Evolutionary conservation across 2,797 vertebrate species (phyloP), one percentile per base, ranked within the genome.

Genomic region (Micromesistius poutassou): DNA sequence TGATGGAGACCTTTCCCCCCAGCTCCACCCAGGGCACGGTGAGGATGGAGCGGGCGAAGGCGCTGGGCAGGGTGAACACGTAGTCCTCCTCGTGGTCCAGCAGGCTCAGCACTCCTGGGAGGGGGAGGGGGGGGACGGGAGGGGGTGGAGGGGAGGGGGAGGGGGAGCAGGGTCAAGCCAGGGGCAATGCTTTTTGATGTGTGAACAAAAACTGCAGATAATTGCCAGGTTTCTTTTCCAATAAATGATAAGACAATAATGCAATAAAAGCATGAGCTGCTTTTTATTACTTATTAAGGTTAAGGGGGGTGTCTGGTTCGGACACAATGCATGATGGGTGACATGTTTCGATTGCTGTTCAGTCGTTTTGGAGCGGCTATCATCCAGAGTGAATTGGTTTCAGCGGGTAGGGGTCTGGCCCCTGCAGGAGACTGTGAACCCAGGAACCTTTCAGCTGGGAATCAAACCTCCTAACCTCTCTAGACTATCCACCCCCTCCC

Each of bases 11-110:
- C 78, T 96, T 96, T 3, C 96, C 96, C 76, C 96, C 96, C 0
- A 96, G 94, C 90, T 96, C 96, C 88, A 96, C 94, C 96, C 96
- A 96, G 0, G 95, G 95, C 79, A 96, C 91, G 36, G 95, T 96
- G 78, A 96, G 95, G 82, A 96, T 96, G 0, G 96, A 96, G 31
- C 96, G 94, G 22, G 95, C 96, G 0, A 95, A 96, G 90, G 96
- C 96, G 88, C 95, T 94, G n/a, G 96, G 96, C 86, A 96, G 88
- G 1, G 95, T 96, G 82, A 96, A 96, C 70, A 95, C 91, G 0
- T 96, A 96, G 76, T 96, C 96, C 8, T 96, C 96, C 0, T 90
- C 95, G 0, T 95, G 93, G 19, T 96, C 96, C 90, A 94, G 85
- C 71, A 96, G 91, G 86, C 91, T 88, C 81, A 96, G 93, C 74